Conservation (phyloP, 2,113 vertebrate genomes). For the Peromyscus leucopus region DNA sequence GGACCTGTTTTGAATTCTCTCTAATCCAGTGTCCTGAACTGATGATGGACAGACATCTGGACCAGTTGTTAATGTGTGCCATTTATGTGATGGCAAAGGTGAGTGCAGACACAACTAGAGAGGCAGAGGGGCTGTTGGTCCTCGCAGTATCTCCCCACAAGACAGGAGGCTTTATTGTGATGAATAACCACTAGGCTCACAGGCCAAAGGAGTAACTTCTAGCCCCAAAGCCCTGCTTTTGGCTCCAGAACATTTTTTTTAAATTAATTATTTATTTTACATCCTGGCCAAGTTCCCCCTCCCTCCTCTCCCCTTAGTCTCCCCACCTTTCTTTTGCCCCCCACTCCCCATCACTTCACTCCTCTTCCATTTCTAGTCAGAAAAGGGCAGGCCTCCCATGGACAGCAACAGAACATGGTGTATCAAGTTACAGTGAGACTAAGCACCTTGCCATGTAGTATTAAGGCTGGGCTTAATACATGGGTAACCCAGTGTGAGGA, state of each 20-base stretch:
- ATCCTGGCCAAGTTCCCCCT: background rate
- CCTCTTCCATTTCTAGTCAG: background rate
- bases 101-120: constrained; percentile 2
- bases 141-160: background rate
- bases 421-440: background rate
- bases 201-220: background rate
- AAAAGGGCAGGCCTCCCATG: background rate
- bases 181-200: background rate
- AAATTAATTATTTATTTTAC: background rate
- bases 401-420: background rate
- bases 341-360: background rate
- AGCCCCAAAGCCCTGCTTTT: background rate
- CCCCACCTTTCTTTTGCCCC: background rate
- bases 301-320: background rate
- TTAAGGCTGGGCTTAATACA: too few species aligned
- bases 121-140: background rate
- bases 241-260: background rate
- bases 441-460: background rate
- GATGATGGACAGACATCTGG: constrained; percentile 91
- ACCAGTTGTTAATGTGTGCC: constrained; percentile 91
- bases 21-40: constrained; percentile 89
- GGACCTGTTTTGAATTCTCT: constrained; percentile 92
- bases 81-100: constrained; percentile 92
- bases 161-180: background rate
- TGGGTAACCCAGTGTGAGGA: background rate